Evolutionary conservation across 2,797 vertebrate species (phyloP).

Genomic region (Morus bassanus): DNA sequence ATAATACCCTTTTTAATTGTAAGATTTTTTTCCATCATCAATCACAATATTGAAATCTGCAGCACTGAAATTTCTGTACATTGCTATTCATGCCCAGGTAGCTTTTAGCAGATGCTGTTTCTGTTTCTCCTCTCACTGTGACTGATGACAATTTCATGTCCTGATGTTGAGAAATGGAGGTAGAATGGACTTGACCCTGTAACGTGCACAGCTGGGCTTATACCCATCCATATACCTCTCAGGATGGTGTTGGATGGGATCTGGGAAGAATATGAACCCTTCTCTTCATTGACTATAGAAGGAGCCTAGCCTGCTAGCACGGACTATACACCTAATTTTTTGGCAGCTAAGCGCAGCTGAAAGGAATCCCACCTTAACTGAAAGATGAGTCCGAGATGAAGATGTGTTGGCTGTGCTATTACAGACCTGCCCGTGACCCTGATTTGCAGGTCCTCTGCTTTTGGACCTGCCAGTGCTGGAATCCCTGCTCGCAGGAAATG

Average conservation of each 20-base stretch:
- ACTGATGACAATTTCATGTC: neutral
- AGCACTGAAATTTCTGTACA: neutral
- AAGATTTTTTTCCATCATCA: neutral
- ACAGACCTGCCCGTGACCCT: neutral
- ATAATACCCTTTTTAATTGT: neutral
- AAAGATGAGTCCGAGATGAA: neutral
- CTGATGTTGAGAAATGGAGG: neutral
- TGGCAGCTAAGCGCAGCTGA: neutral
- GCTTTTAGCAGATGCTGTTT: neutral
- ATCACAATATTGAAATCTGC: neutral
- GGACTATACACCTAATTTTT: neutral
- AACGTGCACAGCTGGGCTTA: neutral
- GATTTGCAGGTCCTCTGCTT: neutral
- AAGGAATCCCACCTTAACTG: neutral
- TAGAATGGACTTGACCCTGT: neutral
- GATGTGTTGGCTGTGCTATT: neutral
- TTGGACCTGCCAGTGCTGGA: neutral
- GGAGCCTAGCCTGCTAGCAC: neutral
- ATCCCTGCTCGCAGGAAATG: neutral
- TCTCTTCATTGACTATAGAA: neutral
- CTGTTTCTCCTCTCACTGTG: neutral
- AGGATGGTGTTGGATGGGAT: neutral
- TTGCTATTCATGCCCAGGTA: neutral
- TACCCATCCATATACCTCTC: neutral
- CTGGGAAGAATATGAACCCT: neutral